phyloP scores from a whole-genome alignment of 2,797 vertebrate species.

The Brachyalestes nurse region DNA sequence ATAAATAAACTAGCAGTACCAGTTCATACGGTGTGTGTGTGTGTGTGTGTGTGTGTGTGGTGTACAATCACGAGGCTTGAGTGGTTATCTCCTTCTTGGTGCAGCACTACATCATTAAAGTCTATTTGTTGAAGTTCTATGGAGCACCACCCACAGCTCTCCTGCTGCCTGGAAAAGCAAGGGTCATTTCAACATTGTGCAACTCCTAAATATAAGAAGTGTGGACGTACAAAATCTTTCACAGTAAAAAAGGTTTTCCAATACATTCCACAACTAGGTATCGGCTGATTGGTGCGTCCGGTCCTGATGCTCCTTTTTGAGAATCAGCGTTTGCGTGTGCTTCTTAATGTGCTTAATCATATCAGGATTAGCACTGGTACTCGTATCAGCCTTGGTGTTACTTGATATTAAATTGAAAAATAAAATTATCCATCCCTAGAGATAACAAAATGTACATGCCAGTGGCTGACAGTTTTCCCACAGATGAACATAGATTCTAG shows the following conservation, averaged over 20 bases:
- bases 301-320: no score
- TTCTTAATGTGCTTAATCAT: no score
- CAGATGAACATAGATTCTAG: no score
- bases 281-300: no score
- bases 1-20: conserved; percentile 30
- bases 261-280: no score
- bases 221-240: not conserved
- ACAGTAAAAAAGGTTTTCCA: no score
- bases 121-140: conserved; percentile 42
- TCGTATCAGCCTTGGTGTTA: no score
- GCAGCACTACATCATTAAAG: conserved; percentile 41
- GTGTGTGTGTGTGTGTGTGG: conserved; percentile 11
- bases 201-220: not conserved
- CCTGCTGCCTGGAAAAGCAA: not conserved
- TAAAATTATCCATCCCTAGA: no score
- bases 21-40: conserved; percentile 14
- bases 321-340: no score
- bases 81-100: conserved; percentile 39
- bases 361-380: not conserved
- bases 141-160: conserved; percentile 18
- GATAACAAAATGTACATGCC: no score
- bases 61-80: conserved; percentile 11
- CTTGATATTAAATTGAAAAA: no score
- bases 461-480: no score
- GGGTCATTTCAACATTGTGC: conserved; percentile 3